phyloP scores from a whole-genome alignment of 2,797 vertebrate species.

The Mycteria americana region DNA sequence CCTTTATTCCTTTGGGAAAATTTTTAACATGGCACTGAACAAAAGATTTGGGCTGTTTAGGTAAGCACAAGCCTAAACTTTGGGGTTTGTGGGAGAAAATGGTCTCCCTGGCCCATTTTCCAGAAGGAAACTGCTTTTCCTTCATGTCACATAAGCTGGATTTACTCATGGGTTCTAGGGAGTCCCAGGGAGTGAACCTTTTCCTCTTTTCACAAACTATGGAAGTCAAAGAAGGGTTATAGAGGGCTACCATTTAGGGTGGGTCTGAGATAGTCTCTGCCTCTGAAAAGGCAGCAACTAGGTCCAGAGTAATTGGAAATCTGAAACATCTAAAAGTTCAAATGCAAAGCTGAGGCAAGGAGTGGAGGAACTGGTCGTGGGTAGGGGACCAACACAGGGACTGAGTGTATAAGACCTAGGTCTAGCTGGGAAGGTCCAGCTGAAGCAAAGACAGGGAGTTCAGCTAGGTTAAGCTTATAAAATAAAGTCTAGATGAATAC shows the following conservation, averaged over 20 bases:
- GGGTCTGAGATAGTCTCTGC: background rate
- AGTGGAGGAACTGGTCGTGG: background rate
- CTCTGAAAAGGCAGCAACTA: background rate
- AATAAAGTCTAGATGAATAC: background rate
- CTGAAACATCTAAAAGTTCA: background rate
- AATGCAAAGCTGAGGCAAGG: background rate
- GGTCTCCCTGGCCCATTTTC: background rate
- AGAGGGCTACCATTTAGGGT: background rate
- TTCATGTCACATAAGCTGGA: background rate
- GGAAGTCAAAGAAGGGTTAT: background rate
- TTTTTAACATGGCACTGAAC: background rate
- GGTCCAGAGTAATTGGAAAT: background rate
- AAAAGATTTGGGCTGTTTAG: background rate
- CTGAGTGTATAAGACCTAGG: background rate
- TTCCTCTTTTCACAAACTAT: background rate
- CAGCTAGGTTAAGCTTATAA: background rate
- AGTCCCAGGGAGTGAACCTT: background rate
- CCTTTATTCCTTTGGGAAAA: background rate
- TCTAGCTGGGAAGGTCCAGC: rapidly evolving
- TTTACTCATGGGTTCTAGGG: background rate
- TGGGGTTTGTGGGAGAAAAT: background rate
- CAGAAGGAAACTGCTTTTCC: background rate
- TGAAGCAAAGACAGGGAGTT: background rate
- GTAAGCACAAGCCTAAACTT: background rate
- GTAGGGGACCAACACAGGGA: background rate